A percentile compares a stretch with the other conserved stretches of the same genome.
Evolutionary conservation across 2,797 vertebrate genomes (phyloP).

Genomic region (Rallus crepitans): DNA sequence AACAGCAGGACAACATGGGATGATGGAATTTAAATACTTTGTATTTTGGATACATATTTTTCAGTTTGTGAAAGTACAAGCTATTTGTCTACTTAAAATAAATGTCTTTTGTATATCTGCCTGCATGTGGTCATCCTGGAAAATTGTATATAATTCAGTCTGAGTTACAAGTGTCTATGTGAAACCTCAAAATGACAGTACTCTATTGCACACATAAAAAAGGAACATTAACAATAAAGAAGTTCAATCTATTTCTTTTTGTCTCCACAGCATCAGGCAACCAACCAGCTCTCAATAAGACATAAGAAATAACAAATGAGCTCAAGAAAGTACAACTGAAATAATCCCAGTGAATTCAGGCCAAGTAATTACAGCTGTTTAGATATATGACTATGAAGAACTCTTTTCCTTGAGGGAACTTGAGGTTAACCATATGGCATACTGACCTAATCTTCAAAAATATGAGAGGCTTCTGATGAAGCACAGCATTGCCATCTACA

Average conservation of each 20-base stretch:
- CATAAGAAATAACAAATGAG: background rate
- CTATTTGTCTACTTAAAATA: background rate
- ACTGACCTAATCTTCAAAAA: conserved; percentile 57
- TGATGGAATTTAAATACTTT: background rate
- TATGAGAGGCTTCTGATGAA: conserved; percentile 5
- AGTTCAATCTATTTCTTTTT: background rate
- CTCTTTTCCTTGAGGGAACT: conserved; percentile 36
- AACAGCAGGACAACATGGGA: background rate
- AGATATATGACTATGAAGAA: conserved; percentile 36
- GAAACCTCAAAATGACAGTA: background rate
- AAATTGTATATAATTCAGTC: background rate
- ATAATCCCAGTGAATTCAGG: conserved; percentile 32
- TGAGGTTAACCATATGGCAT: conserved; percentile 60
- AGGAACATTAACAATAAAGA: background rate
- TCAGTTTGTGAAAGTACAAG: background rate
- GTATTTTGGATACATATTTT: background rate
- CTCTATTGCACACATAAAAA: background rate
- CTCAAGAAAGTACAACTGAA: conserved; percentile 31
- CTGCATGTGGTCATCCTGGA: background rate
- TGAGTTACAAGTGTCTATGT: background rate
- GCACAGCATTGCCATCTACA: background rate
- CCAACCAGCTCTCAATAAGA: conserved; percentile 11
- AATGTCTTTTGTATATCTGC: background rate
- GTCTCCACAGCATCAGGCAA: conserved; percentile 41
- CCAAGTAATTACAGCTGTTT: conserved; percentile 38